A percentile compares a stretch with the other conserved stretches of the same genome.
These are phyloP conservation scores for Leptinotarsa rubiginosa DNA, from an alignment of 2,888 invertebrate genomes.

Conservation along the genomic window DNA sequence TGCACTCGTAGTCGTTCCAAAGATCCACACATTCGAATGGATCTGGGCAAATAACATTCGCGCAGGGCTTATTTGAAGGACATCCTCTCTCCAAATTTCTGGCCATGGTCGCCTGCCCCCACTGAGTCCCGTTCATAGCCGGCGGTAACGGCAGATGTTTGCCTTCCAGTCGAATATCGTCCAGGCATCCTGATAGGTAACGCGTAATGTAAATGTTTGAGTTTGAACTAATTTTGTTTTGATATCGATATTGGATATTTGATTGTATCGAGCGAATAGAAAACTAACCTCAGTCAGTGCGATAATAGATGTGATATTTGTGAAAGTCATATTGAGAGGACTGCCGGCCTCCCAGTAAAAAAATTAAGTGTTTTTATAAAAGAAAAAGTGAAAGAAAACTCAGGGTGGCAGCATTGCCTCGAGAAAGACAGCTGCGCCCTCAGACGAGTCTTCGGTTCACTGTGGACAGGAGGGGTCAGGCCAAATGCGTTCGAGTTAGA, in stretches of 20 bases:
- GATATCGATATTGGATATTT: not conserved
- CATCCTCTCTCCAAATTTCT: conserved; percentile 92
- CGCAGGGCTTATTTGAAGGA: conserved; percentile 94
- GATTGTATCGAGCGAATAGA: not conserved
- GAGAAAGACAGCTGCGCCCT: no score
- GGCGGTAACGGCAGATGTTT: conserved; percentile 94
- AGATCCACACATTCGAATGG: conserved; percentile 95
- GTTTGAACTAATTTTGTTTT: not conserved
- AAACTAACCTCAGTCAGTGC: not conserved
- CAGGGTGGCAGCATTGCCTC: no score
- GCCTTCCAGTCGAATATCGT: conserved; percentile 90
- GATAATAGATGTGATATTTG: no score
- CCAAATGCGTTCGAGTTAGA: no score
- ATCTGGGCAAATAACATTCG: conserved; percentile 92
- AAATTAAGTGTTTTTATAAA: no score
- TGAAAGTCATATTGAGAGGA: no score
- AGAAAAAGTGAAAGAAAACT: no score
- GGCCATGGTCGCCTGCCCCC: conserved; percentile 96
- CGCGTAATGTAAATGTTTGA: conserved; percentile 5
- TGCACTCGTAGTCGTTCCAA: conserved; percentile 99
- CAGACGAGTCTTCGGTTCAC: no score
- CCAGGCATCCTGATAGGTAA: conserved; percentile 76
- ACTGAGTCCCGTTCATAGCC: conserved; percentile 94
- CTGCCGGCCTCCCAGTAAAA: no score
- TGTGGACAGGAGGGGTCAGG: no score